A percentile compares a stretch with the other conserved stretches of the same genome.
Evolutionary conservation across 2,113 vertebrate genomes (phyloP).

Genomic region (Eubucco bourcierii): DNA sequence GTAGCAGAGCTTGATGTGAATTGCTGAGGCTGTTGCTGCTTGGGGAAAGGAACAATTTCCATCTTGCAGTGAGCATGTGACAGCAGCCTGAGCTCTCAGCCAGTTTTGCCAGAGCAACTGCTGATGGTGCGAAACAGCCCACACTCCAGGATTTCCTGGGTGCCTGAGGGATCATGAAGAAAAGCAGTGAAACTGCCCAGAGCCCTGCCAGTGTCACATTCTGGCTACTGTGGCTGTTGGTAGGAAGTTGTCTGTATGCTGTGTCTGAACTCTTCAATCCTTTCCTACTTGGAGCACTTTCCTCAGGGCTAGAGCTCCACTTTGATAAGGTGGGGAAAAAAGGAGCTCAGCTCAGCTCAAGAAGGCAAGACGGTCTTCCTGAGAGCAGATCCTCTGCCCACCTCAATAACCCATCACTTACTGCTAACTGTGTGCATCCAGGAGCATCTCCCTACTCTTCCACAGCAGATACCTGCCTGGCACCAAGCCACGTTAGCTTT

Average conservation of each 20-base stretch:
- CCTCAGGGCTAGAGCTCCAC: neutral
- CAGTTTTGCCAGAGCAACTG: neutral
- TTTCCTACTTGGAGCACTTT: neutral
- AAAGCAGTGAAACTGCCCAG: neutral
- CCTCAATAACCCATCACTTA: neutral
- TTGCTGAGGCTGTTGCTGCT: neutral
- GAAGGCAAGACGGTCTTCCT: neutral
- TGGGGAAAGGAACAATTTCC: neutral
- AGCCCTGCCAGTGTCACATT: neutral
- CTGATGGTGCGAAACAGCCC: neutral
- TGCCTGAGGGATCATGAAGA: neutral
- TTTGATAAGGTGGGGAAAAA: neutral
- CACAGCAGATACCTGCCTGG: neutral
- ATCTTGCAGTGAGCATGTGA: rapidly evolving
- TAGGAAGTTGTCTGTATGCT: neutral
- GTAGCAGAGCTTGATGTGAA: neutral
- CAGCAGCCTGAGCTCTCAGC: neutral
- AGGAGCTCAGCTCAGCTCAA: neutral
- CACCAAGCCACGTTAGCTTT: neutral
- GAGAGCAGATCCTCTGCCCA: neutral
- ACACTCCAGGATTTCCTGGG: neutral
- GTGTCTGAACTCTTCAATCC: neutral
- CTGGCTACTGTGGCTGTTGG: rapidly evolving
- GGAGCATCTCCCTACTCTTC: neutral
- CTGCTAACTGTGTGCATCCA: rapidly evolving